phyloP scores from a whole-genome alignment of 2,888 invertebrate genomes.

The Aromia moschata region DNA sequence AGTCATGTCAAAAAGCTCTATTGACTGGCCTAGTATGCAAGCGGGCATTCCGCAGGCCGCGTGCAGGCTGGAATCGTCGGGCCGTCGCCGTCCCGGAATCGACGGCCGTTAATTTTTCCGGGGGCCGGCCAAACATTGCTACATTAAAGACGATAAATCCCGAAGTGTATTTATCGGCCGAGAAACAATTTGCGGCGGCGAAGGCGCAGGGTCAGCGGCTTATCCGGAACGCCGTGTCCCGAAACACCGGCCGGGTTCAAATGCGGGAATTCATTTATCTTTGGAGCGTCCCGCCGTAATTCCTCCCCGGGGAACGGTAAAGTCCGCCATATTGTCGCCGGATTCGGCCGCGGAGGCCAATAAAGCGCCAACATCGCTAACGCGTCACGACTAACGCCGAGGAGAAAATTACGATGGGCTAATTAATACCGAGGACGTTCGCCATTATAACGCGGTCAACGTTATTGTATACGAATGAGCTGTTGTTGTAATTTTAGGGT shows the following conservation, averaged over 20 bases:
- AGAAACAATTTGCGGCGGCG: conserved; percentile 40
- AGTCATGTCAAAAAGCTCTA: too few relatives aligned
- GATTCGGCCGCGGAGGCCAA: conserved; percentile 31
- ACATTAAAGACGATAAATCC: conserved; percentile 33
- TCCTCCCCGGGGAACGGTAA: conserved; percentile 37
- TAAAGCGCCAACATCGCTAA: conserved; percentile 25
- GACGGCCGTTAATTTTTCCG: conserved; percentile 11
- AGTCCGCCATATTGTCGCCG: conserved; percentile 38
- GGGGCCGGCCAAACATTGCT: conserved; percentile 16
- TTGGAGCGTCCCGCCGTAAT: conserved; percentile 33
- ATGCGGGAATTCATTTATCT: conserved; percentile 46
- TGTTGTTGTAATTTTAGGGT: not conserved
- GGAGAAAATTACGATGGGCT: not conserved
- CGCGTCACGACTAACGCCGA: not conserved
- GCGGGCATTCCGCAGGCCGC: not conserved
- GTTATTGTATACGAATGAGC: not conserved
- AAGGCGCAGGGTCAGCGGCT: conserved; percentile 38
- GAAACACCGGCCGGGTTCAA: conserved; percentile 40
- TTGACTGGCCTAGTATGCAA: too few relatives aligned
- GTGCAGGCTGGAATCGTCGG: not conserved
- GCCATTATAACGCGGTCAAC: not conserved
- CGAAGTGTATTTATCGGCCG: conserved; percentile 37
- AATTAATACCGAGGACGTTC: not conserved
- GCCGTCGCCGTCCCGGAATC: not conserved
- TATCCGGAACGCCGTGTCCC: conserved; percentile 33